These are phyloP conservation scores for Pan troglodytes DNA, from an alignment of 2,113 vertebrate species.

Conservation along the genomic window NHGRI_mPanTro3-v2.1_pri NC_072419.2:46107501-46108000, in stretches of 20 bases:
- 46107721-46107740: rapidly evolving
- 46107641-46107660: not conserved
- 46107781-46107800: too few species aligned
- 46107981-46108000: too few species aligned
- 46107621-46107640: not conserved
- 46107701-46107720: not conserved
- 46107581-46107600: not conserved
- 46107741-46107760: rapidly evolving
- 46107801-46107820: rapidly evolving
- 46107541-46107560: not conserved
- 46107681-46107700: not conserved
- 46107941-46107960: not conserved
- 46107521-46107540: not conserved
- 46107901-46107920: not conserved
- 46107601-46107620: not conserved
- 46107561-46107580: not conserved
- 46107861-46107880: not conserved
- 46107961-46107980: not conserved
- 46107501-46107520: not conserved
- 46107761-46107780: not conserved
- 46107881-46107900: not conserved
- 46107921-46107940: not conserved
- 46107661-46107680: not conserved
- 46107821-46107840: not conserved
- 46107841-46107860: not conserved